Conservation (phyloP, 2,888 invertebrate genomes). For the Leucania comma region DNA sequence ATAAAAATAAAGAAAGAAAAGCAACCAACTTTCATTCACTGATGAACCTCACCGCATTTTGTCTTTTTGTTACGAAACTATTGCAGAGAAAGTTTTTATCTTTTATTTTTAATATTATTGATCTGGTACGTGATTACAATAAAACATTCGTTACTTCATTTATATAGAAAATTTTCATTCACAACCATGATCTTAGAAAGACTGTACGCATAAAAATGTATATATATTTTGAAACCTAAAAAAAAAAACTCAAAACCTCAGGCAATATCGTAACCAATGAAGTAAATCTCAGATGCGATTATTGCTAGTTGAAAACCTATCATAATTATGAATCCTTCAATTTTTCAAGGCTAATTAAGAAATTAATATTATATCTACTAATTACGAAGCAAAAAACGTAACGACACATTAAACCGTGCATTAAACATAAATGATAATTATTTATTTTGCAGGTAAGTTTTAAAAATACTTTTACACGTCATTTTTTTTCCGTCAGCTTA, state of each 20-base stretch:
- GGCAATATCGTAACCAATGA: conserved; percentile 98
- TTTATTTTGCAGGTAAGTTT: too few species aligned
- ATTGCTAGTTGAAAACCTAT: conserved; percentile 97
- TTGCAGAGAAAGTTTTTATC: conserved; percentile 52
- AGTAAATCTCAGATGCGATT: conserved; percentile 96
- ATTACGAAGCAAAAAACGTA: too few species aligned
- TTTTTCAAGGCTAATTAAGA: too few species aligned
- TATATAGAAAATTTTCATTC: not conserved
- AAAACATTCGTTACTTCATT: not conserved
- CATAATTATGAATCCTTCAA: too few species aligned
- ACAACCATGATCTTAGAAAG: not conserved
- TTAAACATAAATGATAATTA: too few species aligned
- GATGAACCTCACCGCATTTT: conserved; percentile 43
- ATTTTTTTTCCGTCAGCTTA: too few species aligned
- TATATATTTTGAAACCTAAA: too few species aligned
- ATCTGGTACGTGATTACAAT: not conserved
- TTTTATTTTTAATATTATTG: conserved; percentile 49
- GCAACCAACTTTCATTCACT: conserved; percentile 54
- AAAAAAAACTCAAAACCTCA: too few species aligned
- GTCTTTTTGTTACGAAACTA: conserved; percentile 36
- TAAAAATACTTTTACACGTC: too few species aligned
- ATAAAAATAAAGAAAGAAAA: conserved; percentile 5
- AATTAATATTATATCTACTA: too few species aligned
- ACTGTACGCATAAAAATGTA: not conserved
- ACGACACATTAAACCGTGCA: too few species aligned